These are phyloP conservation scores for Coregonus sp. DNA, from an alignment of 2,797 vertebrate species.

Conservation along the genomic window DNA sequence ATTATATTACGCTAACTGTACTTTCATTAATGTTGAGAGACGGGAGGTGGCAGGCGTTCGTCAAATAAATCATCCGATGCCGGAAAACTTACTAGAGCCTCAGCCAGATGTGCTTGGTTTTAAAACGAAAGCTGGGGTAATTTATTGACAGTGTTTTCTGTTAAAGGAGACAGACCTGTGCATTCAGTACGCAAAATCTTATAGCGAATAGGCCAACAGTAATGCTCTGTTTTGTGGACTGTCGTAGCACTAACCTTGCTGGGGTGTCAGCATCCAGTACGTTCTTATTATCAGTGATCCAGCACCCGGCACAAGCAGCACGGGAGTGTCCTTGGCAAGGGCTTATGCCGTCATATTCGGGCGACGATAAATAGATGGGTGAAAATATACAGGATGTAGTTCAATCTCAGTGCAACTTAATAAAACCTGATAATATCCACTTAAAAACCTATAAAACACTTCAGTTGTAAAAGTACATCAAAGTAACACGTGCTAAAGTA, in stretches of 20 bases:
- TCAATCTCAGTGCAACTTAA: not conserved
- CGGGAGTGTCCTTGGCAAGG: not conserved
- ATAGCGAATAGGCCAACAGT: constrained; percentile 7
- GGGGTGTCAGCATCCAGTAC: constrained; percentile 15
- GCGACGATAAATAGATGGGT: constrained; percentile 18
- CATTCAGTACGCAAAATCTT: not conserved
- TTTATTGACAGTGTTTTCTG: not conserved
- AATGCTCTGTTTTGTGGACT: not conserved
- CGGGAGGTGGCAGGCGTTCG: not conserved
- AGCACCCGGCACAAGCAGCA: not conserved
- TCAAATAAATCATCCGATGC: not conserved
- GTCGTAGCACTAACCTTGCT: constrained; percentile 6
- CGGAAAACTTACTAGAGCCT: not conserved
- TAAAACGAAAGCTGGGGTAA: not conserved
- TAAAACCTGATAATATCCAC: not conserved
- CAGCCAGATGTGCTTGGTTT: not conserved
- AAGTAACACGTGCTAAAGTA: not conserved
- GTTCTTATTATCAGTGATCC: not conserved
- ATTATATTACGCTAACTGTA: not conserved
- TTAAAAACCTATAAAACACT: not conserved
- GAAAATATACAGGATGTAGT: constrained; percentile 55
- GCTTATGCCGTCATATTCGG: constrained; percentile 42
- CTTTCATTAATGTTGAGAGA: not conserved
- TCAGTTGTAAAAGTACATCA: not conserved
- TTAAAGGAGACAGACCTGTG: too few relatives aligned